These are phyloP conservation scores for Diorhabda carinulata DNA, from an alignment of 1,140 invertebrate species.

Conservation along the genomic window DNA sequence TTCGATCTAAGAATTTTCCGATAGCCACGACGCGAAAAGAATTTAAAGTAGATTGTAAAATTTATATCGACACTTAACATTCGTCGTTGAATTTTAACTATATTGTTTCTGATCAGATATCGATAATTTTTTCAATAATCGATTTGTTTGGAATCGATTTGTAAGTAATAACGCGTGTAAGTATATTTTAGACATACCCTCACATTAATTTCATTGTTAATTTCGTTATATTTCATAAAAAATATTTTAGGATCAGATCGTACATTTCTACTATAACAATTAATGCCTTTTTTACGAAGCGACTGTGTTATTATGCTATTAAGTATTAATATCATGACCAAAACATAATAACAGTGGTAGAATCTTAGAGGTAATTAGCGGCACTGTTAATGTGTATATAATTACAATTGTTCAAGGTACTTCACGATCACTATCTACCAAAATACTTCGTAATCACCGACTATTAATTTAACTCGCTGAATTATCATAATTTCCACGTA, in stretches of 20 bases:
- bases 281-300: slow-evolving; percentile 21
- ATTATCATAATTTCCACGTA: slow-evolving; percentile 39
- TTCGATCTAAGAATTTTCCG: not conserved
- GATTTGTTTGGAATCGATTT: too few relatives aligned
- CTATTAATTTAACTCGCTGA: slow-evolving; percentile 35
- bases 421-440: slow-evolving; percentile 40
- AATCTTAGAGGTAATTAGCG: slow-evolving; percentile 40
- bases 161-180: not conserved
- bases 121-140: too few relatives aligned
- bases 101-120: not conserved
- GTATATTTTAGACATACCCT: too few relatives aligned
- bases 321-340: slow-evolving; percentile 44
- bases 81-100: not conserved
- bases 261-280: not conserved
- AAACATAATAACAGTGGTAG: slow-evolving; percentile 39
- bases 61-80: not conserved
- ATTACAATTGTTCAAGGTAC: slow-evolving; percentile 40
- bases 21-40: not conserved
- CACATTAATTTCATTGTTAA: too few relatives aligned
- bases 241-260: too few relatives aligned
- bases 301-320: slow-evolving; percentile 36
- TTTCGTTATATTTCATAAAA: too few relatives aligned
- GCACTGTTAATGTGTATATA: slow-evolving; percentile 45
- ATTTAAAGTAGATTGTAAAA: not conserved
- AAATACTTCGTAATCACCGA: slow-evolving; percentile 27